phyloP scores from a whole-genome alignment of 23 tunicate genomes.

The Ascidia mentula region DNA sequence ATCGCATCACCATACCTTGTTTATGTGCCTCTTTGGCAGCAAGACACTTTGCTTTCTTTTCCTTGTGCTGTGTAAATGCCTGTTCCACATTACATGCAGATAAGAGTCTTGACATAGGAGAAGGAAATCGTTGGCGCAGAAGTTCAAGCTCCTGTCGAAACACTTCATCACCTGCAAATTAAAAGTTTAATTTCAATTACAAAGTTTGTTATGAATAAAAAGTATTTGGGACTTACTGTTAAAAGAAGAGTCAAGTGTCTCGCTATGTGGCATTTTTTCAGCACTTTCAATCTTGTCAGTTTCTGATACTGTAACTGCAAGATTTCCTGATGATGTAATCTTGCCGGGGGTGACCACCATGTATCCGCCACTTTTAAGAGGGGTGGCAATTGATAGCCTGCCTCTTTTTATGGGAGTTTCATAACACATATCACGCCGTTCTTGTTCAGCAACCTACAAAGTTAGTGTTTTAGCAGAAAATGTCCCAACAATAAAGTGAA shows the following conservation, averaged over 20 bases:
- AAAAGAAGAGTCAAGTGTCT: slow-evolving; percentile 34
- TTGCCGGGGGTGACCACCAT: slow-evolving; percentile 25
- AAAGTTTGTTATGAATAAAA: neutral
- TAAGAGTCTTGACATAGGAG: slow-evolving; percentile 62
- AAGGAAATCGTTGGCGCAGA: slow-evolving; percentile 55
- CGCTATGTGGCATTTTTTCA: slow-evolving; percentile 11
- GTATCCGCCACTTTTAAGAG: neutral
- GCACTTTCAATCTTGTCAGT: neutral
- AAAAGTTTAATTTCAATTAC: neutral
- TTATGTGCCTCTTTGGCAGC: neutral
- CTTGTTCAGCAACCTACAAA: slow-evolving; percentile 60
- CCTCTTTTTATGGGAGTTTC: slow-evolving; percentile 41
- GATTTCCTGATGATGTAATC: neutral
- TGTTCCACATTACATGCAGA: slow-evolving; percentile 67
- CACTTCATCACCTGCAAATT: slow-evolving; percentile 45
- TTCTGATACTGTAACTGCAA: neutral
- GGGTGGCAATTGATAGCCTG: slow-evolving; percentile 14
- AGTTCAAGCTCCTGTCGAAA: slow-evolving; percentile 58
- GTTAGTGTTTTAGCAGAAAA: too few relatives aligned
- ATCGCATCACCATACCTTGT: neutral
- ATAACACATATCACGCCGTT: slow-evolving; percentile 36
- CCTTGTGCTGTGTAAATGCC: slow-evolving; percentile 52
- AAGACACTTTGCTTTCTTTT: slow-evolving; percentile 15
- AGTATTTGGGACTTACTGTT: slow-evolving; percentile 14
- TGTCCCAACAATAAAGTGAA: too few relatives aligned